Base-by-base conservation (phyloP, 2,113 vertebrate genomes). In the Hippocampus abdominalis region DNA sequence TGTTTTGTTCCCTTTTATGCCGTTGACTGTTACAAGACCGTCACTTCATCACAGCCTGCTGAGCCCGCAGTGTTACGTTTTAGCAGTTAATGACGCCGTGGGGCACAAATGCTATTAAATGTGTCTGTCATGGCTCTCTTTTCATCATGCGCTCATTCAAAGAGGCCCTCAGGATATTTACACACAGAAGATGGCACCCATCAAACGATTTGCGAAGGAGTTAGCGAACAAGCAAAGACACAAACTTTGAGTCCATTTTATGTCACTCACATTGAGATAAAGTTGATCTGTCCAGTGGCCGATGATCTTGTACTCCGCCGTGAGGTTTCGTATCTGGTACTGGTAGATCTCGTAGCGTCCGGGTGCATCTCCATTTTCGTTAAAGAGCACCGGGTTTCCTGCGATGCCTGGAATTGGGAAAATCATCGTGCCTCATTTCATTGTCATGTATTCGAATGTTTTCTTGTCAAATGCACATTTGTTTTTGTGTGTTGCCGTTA, bases 241-340 rank as follows among this genome's bases (percentile, higher is more conserved):
- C 66, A 72, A 70, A 68, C n/a, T 74, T 68, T 57, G 2, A 21
- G 27, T 27, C n/a, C 53, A 13, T 56, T 25, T 13, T 13, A 16
- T 7, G 32, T 25, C 13, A 20, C 95, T 93, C 85, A 98, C 97
- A 80, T 93, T 94, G 8, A 98, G 92, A 84, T 95, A 86, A 54
- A 99, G 93, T 73, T 98, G 94, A 85, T 99, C 95, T 0, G 95
- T 94, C 97, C 97, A 99, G 46, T 98, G 92, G 78, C 97, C 97
- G 0, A 98, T 97, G 81, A 96, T 94, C 88, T 94, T 97, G 89
- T 99, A 99, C 81, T 96, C 95, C 0, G 95, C 91, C 0, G 95
- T 95, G 74, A 84, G 87, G 64, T 98, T 98, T 83, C 90, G 92
- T 77, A 97, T 90, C 89, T 99, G 97, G 89, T 98, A 99, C 79